Base-by-base conservation (phyloP, 1,140 invertebrate species). In the Drosophila mojavensis region DNA sequence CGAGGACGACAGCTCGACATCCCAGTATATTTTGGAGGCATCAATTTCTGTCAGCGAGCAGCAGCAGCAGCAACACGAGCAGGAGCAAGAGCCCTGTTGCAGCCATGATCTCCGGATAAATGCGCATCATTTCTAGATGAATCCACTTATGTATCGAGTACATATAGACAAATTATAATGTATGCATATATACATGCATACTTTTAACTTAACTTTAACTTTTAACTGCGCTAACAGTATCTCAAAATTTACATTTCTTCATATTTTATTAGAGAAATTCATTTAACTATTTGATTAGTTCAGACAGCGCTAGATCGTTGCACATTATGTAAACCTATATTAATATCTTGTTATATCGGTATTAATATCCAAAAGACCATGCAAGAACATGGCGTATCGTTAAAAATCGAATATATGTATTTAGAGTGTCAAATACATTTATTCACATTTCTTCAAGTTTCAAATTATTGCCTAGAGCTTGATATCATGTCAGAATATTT, bases 81-180 rank as follows among this genome's bases (percentile, higher is more conserved):
- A 75, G 0, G 73, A 75, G 10, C 36, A 39, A 11, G 28, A 59
- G 17, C 72, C 72, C 10, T 56, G 66, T 53, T 51, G 59, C 66
- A 75, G 72, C 48, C 51, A 30, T 4, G 26, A 43, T 3, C 30
- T 63, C 2, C 62, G 11, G 9, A 9, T 5, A 24, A 65, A 65
- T 10, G 53, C 20, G 53, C 36, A 65, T 20, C 43, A 58, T 5
- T 26, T 15, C 4, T 74, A 68, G 11, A 28, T 2, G 61, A 10
- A 60, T 2, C 6, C 7, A 4, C 10, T 24, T 45, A 61, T 60
- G 43, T 59, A 67, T 51, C 5, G 45, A 64, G 2, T 56, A 41
- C 20, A 74, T 41, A 10, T 53, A 20, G 9, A 54, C 20, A 36
- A 30, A 5, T 15, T 36, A 55, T 50, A n/a, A n/a, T n/a, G 33